phyloP scores from a whole-genome alignment of 2,888 invertebrate species.

The Drosophila kanekoi region DNA sequence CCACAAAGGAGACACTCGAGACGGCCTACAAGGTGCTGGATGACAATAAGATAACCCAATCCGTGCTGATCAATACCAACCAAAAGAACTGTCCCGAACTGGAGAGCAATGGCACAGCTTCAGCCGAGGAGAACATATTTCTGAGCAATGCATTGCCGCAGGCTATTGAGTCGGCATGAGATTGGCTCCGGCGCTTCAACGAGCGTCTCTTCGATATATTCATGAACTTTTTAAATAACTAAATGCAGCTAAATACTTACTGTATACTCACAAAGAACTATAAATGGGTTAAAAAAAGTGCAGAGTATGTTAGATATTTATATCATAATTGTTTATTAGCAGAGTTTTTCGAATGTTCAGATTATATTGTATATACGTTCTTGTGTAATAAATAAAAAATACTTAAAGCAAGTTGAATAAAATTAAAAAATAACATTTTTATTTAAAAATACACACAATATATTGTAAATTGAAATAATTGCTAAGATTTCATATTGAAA shows the following conservation, averaged over 20 bases:
- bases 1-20: slow-evolving; percentile 58
- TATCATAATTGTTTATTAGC: background rate
- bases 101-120: slow-evolving; percentile 45
- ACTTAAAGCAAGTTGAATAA: no score
- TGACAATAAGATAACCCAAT: slow-evolving; percentile 69
- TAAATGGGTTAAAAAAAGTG: background rate
- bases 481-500: background rate
- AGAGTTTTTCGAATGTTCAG: slow-evolving; percentile 2
- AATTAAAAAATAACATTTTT: background rate
- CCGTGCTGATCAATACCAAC: slow-evolving; percentile 68
- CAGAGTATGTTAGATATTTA: background rate
- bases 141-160: slow-evolving; percentile 51
- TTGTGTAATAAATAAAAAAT: background rate
- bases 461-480: background rate
- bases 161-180: slow-evolving; percentile 69
- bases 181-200: slow-evolving; percentile 73
- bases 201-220: slow-evolving; percentile 72
- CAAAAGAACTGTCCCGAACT: slow-evolving; percentile 72
- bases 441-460: background rate
- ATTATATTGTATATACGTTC: slow-evolving; percentile 12
- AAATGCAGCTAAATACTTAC: slow-evolving; percentile 5
- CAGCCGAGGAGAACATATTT: slow-evolving; percentile 37
- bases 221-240: slow-evolving; percentile 57
- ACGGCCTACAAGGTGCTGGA: slow-evolving; percentile 72
- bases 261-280: background rate